Conservation (phyloP, 2,113 vertebrate genomes). For the Zonotrichia leucophrys region DNA sequence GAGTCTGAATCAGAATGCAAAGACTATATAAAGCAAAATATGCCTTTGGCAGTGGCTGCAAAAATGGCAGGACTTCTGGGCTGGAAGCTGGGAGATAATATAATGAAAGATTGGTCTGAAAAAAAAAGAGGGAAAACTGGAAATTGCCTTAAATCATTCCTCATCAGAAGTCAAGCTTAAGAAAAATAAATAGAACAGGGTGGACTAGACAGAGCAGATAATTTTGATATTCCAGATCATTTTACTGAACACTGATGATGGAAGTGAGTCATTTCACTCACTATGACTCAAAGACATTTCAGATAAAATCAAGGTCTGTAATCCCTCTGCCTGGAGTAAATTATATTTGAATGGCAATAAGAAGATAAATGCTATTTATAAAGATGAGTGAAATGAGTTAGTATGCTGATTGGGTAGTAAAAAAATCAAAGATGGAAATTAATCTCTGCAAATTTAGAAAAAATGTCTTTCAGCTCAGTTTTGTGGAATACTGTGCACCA, state of each 20-base stretch:
- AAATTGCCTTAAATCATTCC: background rate
- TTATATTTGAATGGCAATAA: conserved; percentile 61
- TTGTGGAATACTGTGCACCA: background rate
- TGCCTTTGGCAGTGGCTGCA: background rate
- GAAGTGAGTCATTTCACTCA: conserved; percentile 55
- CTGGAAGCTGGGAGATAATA: background rate
- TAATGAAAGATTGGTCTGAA: background rate
- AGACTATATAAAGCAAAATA: background rate
- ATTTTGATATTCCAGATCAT: conserved; percentile 35
- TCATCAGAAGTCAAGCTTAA: conserved; percentile 10
- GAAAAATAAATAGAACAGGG: background rate
- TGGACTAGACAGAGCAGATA: conserved; percentile 22
- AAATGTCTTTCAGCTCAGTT: conserved; percentile 15
- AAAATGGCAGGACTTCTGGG: background rate
- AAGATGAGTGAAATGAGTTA: conserved; percentile 55
- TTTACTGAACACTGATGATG: conserved; percentile 29
- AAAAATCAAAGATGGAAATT: conserved; percentile 7
- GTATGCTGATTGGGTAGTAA: conserved; percentile 7
- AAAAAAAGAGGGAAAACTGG: background rate
- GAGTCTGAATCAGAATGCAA: background rate
- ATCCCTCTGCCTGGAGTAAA: conserved; percentile 45
- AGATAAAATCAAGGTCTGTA: conserved; percentile 54
- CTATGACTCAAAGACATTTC: conserved; percentile 34
- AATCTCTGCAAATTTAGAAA: conserved; percentile 33
- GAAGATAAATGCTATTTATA: conserved; percentile 62